phyloP scores from a whole-genome alignment of 2,797 vertebrate species.

The Anomalospiza imberbis region DNA sequence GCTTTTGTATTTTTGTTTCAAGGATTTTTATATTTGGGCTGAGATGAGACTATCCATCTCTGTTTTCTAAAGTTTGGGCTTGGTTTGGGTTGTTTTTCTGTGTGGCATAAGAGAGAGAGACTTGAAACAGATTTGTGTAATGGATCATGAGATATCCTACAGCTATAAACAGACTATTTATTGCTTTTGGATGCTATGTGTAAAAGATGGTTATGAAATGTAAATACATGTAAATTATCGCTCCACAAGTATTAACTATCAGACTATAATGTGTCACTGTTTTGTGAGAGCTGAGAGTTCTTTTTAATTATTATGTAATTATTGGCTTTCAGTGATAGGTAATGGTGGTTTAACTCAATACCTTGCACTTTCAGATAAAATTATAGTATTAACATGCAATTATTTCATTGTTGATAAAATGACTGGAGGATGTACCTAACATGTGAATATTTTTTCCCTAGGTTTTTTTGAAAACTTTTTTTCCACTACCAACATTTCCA shows the following conservation, averaged over 20 bases:
- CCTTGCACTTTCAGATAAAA: not conserved
- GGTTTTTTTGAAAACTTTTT: not conserved
- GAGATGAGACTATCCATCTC: not conserved
- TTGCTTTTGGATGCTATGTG: not conserved
- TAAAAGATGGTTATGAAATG: not conserved
- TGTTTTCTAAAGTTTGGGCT: not conserved
- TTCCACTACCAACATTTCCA: not conserved
- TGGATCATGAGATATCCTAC: not conserved
- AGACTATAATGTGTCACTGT: not conserved
- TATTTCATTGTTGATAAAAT: not conserved
- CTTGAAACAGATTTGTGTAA: not conserved
- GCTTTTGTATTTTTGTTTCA: not conserved
- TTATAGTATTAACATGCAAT: not conserved
- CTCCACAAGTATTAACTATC: not conserved
- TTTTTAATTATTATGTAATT: not conserved
- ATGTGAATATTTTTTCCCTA: accelerated
- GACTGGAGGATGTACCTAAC: not conserved
- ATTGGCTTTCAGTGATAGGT: not conserved
- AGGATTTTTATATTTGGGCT: not conserved
- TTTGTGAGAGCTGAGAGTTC: not conserved
- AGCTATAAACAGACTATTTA: not conserved
- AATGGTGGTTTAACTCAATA: not conserved
- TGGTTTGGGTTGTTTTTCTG: not conserved
- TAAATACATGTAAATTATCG: not conserved
- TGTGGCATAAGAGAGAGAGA: not conserved